Conservation (phyloP, 1,140 invertebrate genomes). For the Bombus balteatus region DNA sequence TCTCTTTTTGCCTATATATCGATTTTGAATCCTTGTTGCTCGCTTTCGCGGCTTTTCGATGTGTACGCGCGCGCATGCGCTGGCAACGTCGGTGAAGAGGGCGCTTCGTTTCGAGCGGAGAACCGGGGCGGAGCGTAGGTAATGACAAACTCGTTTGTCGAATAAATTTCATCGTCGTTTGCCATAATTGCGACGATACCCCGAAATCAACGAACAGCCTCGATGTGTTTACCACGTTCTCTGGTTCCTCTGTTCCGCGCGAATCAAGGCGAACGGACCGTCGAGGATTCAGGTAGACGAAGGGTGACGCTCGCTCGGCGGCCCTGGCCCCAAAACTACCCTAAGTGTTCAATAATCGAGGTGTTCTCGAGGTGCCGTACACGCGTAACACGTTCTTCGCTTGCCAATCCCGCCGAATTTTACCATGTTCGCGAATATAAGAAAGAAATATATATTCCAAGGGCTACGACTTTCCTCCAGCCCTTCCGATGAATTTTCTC, state of each 20-base stretch:
- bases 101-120: constrained; percentile 25
- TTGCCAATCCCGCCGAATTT: constrained; percentile 52
- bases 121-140: background rate
- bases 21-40: constrained; percentile 19
- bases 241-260: constrained; percentile 37
- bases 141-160: background rate
- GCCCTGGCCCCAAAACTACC: constrained; percentile 77
- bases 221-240: constrained; percentile 38
- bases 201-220: constrained; percentile 27
- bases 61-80: constrained; percentile 12
- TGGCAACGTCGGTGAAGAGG: constrained; percentile 17
- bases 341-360: constrained; percentile 80
- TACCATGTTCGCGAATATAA: background rate
- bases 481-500: constrained; percentile 54
- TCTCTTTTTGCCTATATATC: background rate
- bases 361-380: constrained; percentile 74
- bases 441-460: background rate
- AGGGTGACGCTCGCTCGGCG: constrained; percentile 66
- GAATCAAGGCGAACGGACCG: constrained; percentile 43
- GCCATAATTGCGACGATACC: background rate
- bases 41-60: constrained; percentile 46
- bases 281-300: constrained; percentile 48
- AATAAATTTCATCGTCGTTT: constrained; percentile 4
- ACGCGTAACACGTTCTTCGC: constrained; percentile 68
- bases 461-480: constrained; percentile 30